Base-by-base conservation (phyloP, 2,888 invertebrate species). In the Melanostoma mellinum region DNA sequence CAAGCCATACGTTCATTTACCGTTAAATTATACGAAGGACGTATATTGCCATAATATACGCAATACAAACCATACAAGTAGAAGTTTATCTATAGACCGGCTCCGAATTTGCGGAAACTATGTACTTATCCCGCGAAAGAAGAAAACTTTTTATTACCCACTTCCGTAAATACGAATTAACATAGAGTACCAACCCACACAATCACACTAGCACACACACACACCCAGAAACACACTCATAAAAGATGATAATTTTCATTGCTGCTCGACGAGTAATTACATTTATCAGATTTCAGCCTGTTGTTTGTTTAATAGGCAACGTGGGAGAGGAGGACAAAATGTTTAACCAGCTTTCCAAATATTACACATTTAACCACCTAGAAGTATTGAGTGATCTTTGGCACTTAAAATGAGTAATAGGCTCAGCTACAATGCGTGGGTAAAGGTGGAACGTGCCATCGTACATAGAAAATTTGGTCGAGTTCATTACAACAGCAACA, bases 341-440 rank as follows among this genome's bases (percentile, higher is more conserved):
- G n/a, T 3, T 46, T 10, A 42, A 44, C 44, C 44, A 46, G 60
- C 60, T 33, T 68, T 46, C 53, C 9, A 33, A 73, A 55, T 53
- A 61, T 48, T 53, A 68, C 48, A 33, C 52, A 36, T 36, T 61
- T 42, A 55, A 56, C 60, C 74, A 63, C 6, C 68, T 74, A 50
- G 48, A 63, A 48, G 61, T 56, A 80, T 75, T 71, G 80, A 75
- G 58, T 71, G 75, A 75, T 80, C 69, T 69, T 80, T 53, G 58
- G 63, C 65, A 69, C 58, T 75, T 75, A 69, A 75, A 80, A 75
- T 80, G 75, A 75, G 65, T 80, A 53, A 75, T 80, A 58, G n/a
- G 36, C 30, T 48, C 38, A 10, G 30, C 61, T 56, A 42, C 35
- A 48, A 20, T 20, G 48, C 3, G n/a, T 20, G 56, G n/a, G 3